Conservation (phyloP, 2,888 invertebrate genomes). For the Stegana nigrithorax region DNA sequence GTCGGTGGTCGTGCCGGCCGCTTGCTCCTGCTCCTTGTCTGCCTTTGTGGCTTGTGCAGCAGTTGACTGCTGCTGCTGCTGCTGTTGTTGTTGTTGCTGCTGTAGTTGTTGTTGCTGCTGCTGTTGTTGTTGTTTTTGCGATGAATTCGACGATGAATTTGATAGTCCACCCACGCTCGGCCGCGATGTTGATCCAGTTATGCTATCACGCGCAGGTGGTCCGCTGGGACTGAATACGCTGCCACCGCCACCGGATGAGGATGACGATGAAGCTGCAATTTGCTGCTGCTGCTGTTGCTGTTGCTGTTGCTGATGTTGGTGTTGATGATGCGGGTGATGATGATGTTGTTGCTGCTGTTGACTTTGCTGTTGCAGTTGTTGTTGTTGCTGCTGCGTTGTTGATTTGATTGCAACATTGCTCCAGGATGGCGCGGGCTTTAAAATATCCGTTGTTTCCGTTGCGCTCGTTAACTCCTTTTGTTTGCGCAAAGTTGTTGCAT, state of each 20-base stretch:
- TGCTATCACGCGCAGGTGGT: conserved; percentile 33
- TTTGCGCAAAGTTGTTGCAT: neutral
- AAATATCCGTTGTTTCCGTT: conserved; percentile 64
- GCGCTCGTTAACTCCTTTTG: conserved; percentile 65
- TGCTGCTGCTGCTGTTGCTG: conserved; percentile 33
- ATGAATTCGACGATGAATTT: conserved; percentile 59
- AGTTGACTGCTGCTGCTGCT: conserved; percentile 35
- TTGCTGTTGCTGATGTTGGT: conserved; percentile 37
- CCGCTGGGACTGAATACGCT: conserved; percentile 52
- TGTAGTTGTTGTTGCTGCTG: conserved; percentile 22
- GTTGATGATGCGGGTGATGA: neutral
- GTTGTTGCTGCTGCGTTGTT: conserved; percentile 51
- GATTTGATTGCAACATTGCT: conserved; percentile 66
- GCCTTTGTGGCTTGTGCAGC: conserved; percentile 22
- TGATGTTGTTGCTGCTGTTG: conserved; percentile 25
- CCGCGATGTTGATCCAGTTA: conserved; percentile 47
- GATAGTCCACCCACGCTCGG: conserved; percentile 64
- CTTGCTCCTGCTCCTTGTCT: conserved; percentile 26
- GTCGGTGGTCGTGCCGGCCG: conserved; percentile 61
- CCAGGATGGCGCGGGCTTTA: conserved; percentile 74
- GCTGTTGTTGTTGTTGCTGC: conserved; percentile 46
- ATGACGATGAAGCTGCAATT: conserved; percentile 53
- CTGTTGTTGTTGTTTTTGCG: conserved; percentile 52
- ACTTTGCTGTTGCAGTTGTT: conserved; percentile 42
- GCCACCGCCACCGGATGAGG: conserved; percentile 56